A percentile compares a stretch with the other conserved stretches of the same genome.
Conservation (phyloP, 2,113 vertebrate species). For the Verasper variegatus region DNA sequence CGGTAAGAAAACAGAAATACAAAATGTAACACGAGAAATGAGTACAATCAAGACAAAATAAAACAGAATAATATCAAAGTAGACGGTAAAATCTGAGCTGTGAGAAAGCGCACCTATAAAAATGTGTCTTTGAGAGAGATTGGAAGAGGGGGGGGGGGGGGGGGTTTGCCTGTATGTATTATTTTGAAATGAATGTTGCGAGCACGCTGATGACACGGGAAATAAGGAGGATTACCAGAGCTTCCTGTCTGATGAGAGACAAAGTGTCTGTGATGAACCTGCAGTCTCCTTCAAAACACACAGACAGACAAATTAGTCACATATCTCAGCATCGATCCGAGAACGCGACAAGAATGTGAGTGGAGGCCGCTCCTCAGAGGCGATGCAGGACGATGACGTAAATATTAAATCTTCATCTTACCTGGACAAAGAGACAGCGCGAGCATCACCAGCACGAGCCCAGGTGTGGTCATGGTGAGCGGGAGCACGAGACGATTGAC, state of each 20-base stretch:
- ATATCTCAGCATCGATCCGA: background rate
- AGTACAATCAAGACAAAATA: too few species aligned
- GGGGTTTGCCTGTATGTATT: background rate
- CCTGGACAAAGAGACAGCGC: constrained; percentile 54
- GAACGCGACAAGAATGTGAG: background rate
- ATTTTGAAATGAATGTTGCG: background rate
- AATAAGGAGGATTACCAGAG: constrained; percentile 39
- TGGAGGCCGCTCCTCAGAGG: background rate
- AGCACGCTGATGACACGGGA: background rate
- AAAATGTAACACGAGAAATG: too few species aligned
- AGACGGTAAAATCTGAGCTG: too few species aligned
- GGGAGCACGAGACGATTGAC: background rate
- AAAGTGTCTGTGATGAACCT: constrained; percentile 58
- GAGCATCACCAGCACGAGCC: constrained; percentile 46
- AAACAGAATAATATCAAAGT: too few species aligned
- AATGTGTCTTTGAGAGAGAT: too few species aligned
- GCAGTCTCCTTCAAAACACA: constrained; percentile 51
- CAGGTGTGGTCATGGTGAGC: constrained; percentile 47
- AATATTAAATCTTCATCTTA: constrained; percentile 42
- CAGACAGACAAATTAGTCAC: constrained; percentile 6
- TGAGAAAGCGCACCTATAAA: too few species aligned
- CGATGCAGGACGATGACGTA: background rate
- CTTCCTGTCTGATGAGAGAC: constrained; percentile 5
- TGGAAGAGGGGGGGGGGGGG: too few species aligned
- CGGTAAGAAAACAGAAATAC: too few species aligned